Evolutionary conservation across 92 coral and sea anemone species (phyloP).

Genomic region (Phymanthus crucifer): DNA sequence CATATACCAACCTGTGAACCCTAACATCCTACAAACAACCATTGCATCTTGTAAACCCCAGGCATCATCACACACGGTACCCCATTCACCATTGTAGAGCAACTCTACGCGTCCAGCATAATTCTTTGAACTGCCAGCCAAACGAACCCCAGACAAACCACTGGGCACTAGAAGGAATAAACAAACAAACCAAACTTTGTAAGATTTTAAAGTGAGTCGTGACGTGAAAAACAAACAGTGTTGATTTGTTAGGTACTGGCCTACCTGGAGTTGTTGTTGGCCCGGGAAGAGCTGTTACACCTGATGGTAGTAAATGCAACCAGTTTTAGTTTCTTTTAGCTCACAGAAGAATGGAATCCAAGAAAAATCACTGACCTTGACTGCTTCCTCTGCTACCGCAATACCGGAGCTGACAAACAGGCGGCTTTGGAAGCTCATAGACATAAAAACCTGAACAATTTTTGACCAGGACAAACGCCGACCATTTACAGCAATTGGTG

Average conservation of each 20-base stretch:
- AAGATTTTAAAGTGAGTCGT: neutral
- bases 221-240: neutral
- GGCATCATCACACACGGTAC: slow-evolving; percentile 32
- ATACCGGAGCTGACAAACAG: slow-evolving; percentile 40
- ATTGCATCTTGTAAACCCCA: slow-evolving; percentile 29
- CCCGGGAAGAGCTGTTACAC: neutral
- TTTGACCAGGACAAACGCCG: slow-evolving; percentile 18
- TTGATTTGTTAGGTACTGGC: neutral
- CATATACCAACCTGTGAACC: slow-evolving; percentile 18
- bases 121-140: slow-evolving; percentile 23
- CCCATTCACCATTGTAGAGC: slow-evolving; percentile 30
- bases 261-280: slow-evolving; percentile 10
- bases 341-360: neutral
- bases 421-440: slow-evolving; percentile 26
- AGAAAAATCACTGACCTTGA: neutral
- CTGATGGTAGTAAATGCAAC: neutral
- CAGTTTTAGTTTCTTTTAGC: too few relatives aligned
- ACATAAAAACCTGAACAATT: slow-evolving; percentile 41
- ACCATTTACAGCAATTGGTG: slow-evolving; percentile 38
- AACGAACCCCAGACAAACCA: slow-evolving; percentile 3
- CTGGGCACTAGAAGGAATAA: neutral
- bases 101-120: slow-evolving; percentile 37
- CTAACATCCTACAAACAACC: slow-evolving; percentile 33
- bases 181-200: neutral
- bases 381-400: slow-evolving; percentile 23